phyloP scores from a whole-genome alignment of 2,797 vertebrate genomes.

The Cetoscarus ocellatus region DNA sequence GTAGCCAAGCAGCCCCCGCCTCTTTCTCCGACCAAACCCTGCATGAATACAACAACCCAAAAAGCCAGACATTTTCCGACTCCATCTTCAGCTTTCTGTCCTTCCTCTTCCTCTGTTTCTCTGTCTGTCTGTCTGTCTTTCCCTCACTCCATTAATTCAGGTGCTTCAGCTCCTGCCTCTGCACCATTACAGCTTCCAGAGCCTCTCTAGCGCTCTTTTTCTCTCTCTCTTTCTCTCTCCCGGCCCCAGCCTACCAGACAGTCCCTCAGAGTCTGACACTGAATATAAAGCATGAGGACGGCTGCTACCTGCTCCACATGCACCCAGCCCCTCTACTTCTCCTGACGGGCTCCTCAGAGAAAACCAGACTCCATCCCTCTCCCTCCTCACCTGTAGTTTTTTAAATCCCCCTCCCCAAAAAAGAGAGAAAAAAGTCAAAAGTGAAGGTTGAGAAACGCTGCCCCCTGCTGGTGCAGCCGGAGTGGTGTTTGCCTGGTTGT shows the following conservation, averaged over 20 bases:
- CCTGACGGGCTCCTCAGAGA: slow-evolving; percentile 70
- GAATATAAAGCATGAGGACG: slow-evolving; percentile 83
- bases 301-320: slow-evolving; percentile 81
- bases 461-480: slow-evolving; percentile 76
- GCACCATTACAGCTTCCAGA: slow-evolving; percentile 73
- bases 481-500: slow-evolving; percentile 38
- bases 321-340: slow-evolving; percentile 74
- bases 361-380: slow-evolving; percentile 67
- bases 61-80: slow-evolving; percentile 34
- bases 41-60: slow-evolving; percentile 66
- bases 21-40: slow-evolving; percentile 56
- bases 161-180: slow-evolving; percentile 71
- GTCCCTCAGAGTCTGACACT: slow-evolving; percentile 81
- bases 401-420: slow-evolving; percentile 5
- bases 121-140: slow-evolving; percentile 26
- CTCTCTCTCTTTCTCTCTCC: slow-evolving; percentile 50
- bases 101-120: slow-evolving; percentile 23
- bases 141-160: slow-evolving; percentile 76
- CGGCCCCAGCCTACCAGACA: slow-evolving; percentile 74
- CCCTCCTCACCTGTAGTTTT: slow-evolving; percentile 77
- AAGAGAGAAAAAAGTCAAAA: slow-evolving; percentile 13
- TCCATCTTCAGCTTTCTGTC: slow-evolving; percentile 22
- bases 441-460: slow-evolving; percentile 75
- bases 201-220: slow-evolving; percentile 56
- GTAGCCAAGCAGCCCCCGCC: slow-evolving; percentile 63